Evolutionary conservation across 2,113 vertebrate genomes (phyloP), one percentile per base, ranked within the genome.

Genomic region (Ptychochromis oligacanthus): DNA sequence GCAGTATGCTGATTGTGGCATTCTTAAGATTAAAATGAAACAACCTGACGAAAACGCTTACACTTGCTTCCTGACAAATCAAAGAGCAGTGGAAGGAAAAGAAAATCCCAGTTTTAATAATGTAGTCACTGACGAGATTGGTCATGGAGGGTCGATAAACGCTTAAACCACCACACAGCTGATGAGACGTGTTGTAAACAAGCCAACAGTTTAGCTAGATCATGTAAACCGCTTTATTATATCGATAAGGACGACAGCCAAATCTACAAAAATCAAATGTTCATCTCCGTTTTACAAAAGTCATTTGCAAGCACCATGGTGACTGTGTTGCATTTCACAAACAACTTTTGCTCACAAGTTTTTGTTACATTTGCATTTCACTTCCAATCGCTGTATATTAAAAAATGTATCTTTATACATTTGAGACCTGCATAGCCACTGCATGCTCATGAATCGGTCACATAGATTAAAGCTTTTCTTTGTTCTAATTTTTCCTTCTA

Each of bases 1-100:
- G 78, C 82, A 88, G 88, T 91, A 77, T 87, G 87, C 88, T 90
- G 85, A 93, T 92, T 13, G 49, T 17, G 56, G 67, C 77, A 24
- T 81, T 88, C 75, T 84, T 67, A 54, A 24, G 56, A 80, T 82
- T 43, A 87, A 84, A 88, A 89, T 38, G 56, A 78, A 82, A 88
- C 85, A 72, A 89, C 59, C 81, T 83, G 28, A n/a, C 78, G 75
- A 72, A 79, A 87, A 72, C 49, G 60, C 86, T 76, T 56, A 59
- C 49, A 78, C 54, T 52, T 65, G 70, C 74, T 77, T 72, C 79
- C 72, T 77, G 83, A 43, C 36, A 75, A 84, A 61, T 82, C 78
- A 59, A 28, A 81, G 24, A 10, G 24, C 65, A 4, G 17, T 0
- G 2, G 54, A 85, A 59, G 40, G 58, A 90, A 72, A 64, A 81